These are phyloP conservation scores for Bombus huntii DNA, from an alignment of 1,140 invertebrate genomes.

Conservation along the genomic window DNA sequence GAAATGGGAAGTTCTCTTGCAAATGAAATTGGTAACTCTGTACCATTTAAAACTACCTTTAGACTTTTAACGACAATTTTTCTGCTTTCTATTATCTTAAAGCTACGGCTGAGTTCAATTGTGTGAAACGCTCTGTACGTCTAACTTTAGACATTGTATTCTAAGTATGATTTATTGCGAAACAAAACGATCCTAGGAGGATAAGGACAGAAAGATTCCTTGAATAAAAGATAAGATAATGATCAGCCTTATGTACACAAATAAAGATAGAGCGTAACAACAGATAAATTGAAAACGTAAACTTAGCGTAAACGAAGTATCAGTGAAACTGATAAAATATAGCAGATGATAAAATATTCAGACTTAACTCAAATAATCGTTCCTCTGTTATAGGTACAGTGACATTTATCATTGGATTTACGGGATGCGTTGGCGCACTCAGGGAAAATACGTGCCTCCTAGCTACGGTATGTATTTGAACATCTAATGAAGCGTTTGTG, in stretches of 20 bases:
- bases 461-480: conserved; percentile 88
- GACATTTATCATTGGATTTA: conserved; percentile 97
- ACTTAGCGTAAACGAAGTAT: background rate
- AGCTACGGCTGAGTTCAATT: too few species aligned
- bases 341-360: too few species aligned
- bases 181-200: background rate
- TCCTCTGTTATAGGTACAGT: conserved; percentile 86
- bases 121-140: too few species aligned
- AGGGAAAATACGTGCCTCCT: conserved; percentile 94
- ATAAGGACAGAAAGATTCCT: fast-evolving
- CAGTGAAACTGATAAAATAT: background rate
- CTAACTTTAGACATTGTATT: background rate
- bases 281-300: background rate
- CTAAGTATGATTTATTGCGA: background rate
- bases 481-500: conserved; percentile 20
- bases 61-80: too few species aligned
- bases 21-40: too few species aligned
- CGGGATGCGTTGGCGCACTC: conserved; percentile 98
- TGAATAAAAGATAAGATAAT: background rate
- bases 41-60: too few species aligned
- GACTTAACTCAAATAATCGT: conserved; percentile 32
- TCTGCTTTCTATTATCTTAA: too few species aligned
- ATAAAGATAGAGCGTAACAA: background rate
- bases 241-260: background rate
- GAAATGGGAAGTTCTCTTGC: too few species aligned